Conservation (phyloP, 2,888 invertebrate genomes). For the Plagiodera versicolora region DNA sequence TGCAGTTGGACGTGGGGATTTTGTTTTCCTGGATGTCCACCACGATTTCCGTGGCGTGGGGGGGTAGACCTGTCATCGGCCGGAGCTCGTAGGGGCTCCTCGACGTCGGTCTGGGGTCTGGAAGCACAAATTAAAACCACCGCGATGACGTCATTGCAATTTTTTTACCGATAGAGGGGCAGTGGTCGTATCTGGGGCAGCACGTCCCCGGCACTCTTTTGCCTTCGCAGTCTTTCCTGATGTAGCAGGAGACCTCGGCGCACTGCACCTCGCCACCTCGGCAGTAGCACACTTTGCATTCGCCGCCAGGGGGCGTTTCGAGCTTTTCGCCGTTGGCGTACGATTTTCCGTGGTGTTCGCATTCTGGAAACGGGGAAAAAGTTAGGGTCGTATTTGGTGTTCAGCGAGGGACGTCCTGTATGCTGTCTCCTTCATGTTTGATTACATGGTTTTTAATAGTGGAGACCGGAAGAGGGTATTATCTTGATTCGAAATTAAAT, state of each 20-base stretch:
- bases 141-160: too few relatives aligned
- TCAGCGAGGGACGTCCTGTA: too few relatives aligned
- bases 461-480: neutral
- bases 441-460: too few relatives aligned
- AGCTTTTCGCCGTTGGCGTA: constrained; percentile 78
- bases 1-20: constrained; percentile 30
- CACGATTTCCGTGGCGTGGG: constrained; percentile 22
- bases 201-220: constrained; percentile 73
- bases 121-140: too few relatives aligned
- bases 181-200: constrained; percentile 81
- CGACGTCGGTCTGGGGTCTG: constrained; percentile 32
- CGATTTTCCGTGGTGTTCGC: constrained; percentile 71
- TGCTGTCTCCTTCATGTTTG: too few relatives aligned
- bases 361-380: too few relatives aligned
- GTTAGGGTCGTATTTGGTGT: too few relatives aligned
- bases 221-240: constrained; percentile 74
- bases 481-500: too few relatives aligned
- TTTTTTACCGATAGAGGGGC: constrained; percentile 65
- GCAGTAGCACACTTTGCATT: constrained; percentile 80
- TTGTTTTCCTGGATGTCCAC: constrained; percentile 32
- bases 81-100: constrained; percentile 29
- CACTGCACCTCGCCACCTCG: constrained; percentile 79
- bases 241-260: constrained; percentile 75
- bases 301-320: constrained; percentile 66
- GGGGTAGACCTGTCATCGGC: constrained; percentile 20